A percentile compares a stretch with the other conserved stretches of the same genome.
These are phyloP conservation scores for Proisotoma minuta DNA, from an alignment of 2,888 invertebrate species.

Conservation along the genomic window DNA sequence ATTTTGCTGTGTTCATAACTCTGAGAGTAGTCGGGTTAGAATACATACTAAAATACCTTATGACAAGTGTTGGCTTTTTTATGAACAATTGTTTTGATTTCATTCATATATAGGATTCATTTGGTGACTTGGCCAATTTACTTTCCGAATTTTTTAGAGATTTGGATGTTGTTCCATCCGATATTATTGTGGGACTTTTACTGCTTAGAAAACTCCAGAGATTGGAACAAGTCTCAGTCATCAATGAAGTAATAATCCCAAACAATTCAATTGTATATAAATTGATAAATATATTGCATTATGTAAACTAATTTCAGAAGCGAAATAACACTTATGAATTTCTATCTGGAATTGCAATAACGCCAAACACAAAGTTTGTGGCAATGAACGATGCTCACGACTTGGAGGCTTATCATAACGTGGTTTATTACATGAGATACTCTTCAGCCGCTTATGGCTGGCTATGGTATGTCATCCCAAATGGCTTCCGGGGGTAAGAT, in stretches of 20 bases:
- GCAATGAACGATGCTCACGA: slow-evolving; percentile 67
- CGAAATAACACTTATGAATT: slow-evolving; percentile 80
- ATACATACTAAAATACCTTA: not conserved
- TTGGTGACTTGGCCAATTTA: slow-evolving; percentile 75
- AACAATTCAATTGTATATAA: no score
- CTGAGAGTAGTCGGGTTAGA: slow-evolving; percentile 8
- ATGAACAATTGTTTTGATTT: not conserved
- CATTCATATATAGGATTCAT: slow-evolving; percentile 61
- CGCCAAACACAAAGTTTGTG: slow-evolving; percentile 73
- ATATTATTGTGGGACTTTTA: slow-evolving; percentile 78
- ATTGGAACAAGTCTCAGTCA: slow-evolving; percentile 68
- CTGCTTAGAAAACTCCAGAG: slow-evolving; percentile 74
- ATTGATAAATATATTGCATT: no score
- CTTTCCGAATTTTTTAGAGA: slow-evolving; percentile 82
- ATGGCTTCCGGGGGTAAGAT: slow-evolving; percentile 63
- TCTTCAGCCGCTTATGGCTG: slow-evolving; percentile 82
- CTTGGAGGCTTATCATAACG: slow-evolving; percentile 64
- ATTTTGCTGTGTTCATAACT: slow-evolving; percentile 71
- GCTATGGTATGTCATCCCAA: slow-evolving; percentile 76
- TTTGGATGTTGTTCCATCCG: slow-evolving; percentile 76
- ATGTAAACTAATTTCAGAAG: slow-evolving; percentile 58
- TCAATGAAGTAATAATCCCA: slow-evolving; percentile 64
- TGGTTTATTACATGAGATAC: slow-evolving; percentile 77
- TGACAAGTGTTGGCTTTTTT: slow-evolving; percentile 3
- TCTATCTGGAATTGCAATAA: slow-evolving; percentile 77